Evolutionary conservation across 2,113 vertebrate species (phyloP), one percentile per base, ranked within the genome.

Genomic region (Puntigrus tetrazona): DNA sequence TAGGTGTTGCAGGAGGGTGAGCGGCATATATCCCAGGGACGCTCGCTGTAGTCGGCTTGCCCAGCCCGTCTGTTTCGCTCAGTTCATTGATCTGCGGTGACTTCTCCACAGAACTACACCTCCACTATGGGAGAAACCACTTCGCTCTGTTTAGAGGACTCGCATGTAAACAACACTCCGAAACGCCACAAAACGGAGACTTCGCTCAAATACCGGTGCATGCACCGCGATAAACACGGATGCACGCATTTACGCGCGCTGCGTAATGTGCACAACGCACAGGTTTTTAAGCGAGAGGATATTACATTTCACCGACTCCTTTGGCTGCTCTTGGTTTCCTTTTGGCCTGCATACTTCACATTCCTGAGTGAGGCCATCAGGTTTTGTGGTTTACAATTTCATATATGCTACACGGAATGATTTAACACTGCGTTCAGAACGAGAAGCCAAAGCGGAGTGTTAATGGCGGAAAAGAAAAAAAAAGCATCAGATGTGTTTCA

Each of bases 71-170:
- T 86, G 90, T 92, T 91, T 88, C 88, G 91, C 93, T 86, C 91
- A 92, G 91, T 94, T 94, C 95, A 95, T 95, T 93, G 95, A 95
- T 94, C 93, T 92, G 91, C 92, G 92, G 92, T 91, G 92, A 87
- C 89, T 89, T 92, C 93, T 88, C 91, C 91, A 93, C 94, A 91
- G 89, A 86, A 89, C 86, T 61, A 88, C 90, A 94, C 92, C 94
- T 91, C 95, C 85, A 93, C 92, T 88, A 87, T 82, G 94, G 96
- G 88, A 87, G 83, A 91, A 92, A 95, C 97, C 96, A 97, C 93
- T 91, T 5, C 0, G 14, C 36, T 34, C 1, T 10, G 13, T 1
- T 0, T 41, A 55, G 18, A 87, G 92, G 52, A 0, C 2, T 0
- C 0, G 4, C 10, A 25, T 2, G 18, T 1, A 74, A 2, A 4